These are phyloP conservation scores for Puffinus mauretanicus DNA, from an alignment of 2,113 vertebrate genomes.

Conservation along the genomic window DNA sequence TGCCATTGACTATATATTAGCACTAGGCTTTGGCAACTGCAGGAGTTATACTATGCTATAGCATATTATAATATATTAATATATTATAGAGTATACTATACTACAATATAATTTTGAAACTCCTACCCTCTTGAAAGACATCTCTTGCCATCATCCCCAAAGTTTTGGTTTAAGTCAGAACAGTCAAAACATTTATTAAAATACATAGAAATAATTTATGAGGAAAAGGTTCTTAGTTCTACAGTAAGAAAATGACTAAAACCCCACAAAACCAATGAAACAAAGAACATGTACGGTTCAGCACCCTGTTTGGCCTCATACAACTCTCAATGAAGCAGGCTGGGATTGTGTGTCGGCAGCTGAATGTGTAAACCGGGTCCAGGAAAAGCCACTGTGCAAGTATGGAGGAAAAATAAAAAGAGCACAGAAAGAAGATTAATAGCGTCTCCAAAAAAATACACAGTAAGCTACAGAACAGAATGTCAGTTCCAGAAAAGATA, in stretches of 20 bases:
- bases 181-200: background rate
- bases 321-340: background rate
- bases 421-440: background rate
- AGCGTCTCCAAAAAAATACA: background rate
- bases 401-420: background rate
- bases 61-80: background rate
- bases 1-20: background rate
- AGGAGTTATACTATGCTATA: background rate
- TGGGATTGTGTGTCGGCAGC: background rate
- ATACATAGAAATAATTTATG: background rate
- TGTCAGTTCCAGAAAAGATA: slow-evolving; percentile 37
- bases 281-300: background rate
- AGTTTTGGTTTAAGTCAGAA: background rate
- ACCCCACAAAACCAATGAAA: background rate
- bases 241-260: background rate
- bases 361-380: background rate
- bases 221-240: background rate
- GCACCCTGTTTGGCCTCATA: background rate
- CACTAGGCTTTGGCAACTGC: background rate
- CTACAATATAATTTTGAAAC: background rate
- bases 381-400: background rate
- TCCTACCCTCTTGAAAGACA: background rate
- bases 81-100: background rate
- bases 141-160: background rate
- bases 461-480: background rate